A percentile compares a stretch with the other conserved stretches of the same genome.
Conservation (phyloP, 2,113 vertebrate genomes). For the Tamias sibiricus region DNA sequence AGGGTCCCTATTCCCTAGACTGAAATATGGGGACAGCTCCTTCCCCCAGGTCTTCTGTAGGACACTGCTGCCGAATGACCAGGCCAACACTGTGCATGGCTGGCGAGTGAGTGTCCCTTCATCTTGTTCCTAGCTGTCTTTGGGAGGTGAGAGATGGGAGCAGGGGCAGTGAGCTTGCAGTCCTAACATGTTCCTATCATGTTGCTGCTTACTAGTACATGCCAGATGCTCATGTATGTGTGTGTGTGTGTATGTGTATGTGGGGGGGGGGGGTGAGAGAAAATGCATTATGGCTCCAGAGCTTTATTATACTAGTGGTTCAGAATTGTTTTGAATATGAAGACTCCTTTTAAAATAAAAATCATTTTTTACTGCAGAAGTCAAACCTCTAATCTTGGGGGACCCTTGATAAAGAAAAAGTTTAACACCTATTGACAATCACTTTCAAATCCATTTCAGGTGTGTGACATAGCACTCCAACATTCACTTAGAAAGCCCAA, state of each 20-base stretch:
- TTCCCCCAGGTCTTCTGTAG: too few relatives aligned
- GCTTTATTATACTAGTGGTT: background rate
- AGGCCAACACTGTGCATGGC: background rate
- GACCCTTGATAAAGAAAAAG: background rate
- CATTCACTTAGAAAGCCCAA: conserved; percentile 19
- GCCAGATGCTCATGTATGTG: background rate
- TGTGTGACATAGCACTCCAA: background rate
- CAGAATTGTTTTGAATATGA: conserved; percentile 22
- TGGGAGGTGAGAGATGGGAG: background rate
- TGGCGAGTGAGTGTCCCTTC: background rate
- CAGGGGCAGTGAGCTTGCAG: background rate
- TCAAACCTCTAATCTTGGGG: background rate
- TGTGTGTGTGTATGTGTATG: background rate
- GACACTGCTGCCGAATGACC: background rate
- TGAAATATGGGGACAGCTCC: background rate
- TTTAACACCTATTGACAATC: background rate
- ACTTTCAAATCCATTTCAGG: conserved; percentile 12
- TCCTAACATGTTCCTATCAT: background rate
- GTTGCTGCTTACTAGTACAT: background rate
- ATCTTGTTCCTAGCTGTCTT: background rate
- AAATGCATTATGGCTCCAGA: background rate
- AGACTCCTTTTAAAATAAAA: conserved; percentile 26
- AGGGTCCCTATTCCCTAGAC: background rate
- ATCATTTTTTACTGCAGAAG: conserved; percentile 19
- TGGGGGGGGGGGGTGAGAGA: background rate